These are phyloP conservation scores for Saguinus imperator DNA, from an alignment of 2,113 vertebrate species.

Conservation along the genomic window DNA sequence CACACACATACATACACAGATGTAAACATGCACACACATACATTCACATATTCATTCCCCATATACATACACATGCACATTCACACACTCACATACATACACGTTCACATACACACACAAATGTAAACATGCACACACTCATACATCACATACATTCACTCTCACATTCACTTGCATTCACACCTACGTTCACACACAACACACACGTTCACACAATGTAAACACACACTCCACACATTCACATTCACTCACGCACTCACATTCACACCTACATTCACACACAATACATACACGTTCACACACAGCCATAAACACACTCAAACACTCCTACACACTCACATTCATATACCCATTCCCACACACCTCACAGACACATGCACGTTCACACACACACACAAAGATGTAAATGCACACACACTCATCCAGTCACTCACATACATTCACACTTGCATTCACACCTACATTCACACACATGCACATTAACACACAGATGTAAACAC, in stretches of 20 bases:
- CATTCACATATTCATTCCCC: no score
- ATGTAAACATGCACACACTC: neutral
- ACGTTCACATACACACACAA: neutral
- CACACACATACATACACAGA: accelerated
- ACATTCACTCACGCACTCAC: no score
- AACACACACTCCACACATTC: no score
- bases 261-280: neutral
- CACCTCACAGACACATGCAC: neutral
- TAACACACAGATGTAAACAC: neutral
- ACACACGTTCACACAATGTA: accelerated
- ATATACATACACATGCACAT: neutral
- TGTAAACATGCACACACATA: no score
- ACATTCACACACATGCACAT: no score
- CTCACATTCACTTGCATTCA: neutral
- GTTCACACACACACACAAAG: neutral
- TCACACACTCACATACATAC: no score
- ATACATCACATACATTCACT: accelerated
- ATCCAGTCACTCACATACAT: no score
- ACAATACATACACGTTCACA: accelerated
- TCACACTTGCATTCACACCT: no score
- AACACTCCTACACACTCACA: no score
- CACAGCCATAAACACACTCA: no score
- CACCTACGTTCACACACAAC: accelerated
- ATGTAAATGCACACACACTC: neutral
- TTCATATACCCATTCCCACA: neutral